Evolutionary conservation across 2,888 invertebrate genomes (phyloP), one percentile per base, ranked within the genome.

Genomic region (Drosophila emarginata): DNA sequence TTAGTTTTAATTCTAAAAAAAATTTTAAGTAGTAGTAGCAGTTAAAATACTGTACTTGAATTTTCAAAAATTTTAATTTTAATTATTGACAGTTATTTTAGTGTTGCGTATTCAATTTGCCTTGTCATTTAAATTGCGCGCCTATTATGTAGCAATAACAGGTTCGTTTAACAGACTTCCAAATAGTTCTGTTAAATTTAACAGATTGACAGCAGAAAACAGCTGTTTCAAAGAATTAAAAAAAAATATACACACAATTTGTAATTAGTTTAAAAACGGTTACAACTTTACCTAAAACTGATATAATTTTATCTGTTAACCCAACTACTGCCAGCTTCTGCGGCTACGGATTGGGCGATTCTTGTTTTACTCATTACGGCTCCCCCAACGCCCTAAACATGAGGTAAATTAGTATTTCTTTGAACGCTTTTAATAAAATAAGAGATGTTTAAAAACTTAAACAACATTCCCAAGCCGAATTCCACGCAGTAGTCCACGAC

Each of bases 381-480:
- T 62, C 53, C 15, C 65, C 67, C 12, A 26, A 51, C 52, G 74
- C 64, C 0, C 76, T 82, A 80, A 65, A n/a, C 56, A 66, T 40
- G 7, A 59, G 37, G n/a, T n/a, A n/a, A n/a, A n/a, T n/a, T n/a
- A n/a, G n/a, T n/a, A n/a, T n/a, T n/a, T n/a, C n/a, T n/a, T n/a
- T n/a, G n/a, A n/a, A n/a, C n/a, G n/a, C n/a, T n/a, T n/a, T n/a
- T n/a, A n/a, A n/a, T n/a, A n/a, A n/a, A n/a, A n/a, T n/a, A n/a
- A n/a, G n/a, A n/a, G n/a, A n/a, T n/a, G n/a, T n/a, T n/a, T n/a
- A n/a, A n/a, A n/a, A n/a, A n/a, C n/a, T n/a, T n/a, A n/a, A n/a
- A n/a, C n/a, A n/a, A n/a, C n/a, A n/a, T n/a, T n/a, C n/a, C n/a
- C 61, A 12, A 83, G 86, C 51, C 62, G 74, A 9, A 83, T 83